Evolutionary conservation across 2,797 vertebrate genomes (phyloP).

Genomic region (Macrochelys suwanniensis): DNA sequence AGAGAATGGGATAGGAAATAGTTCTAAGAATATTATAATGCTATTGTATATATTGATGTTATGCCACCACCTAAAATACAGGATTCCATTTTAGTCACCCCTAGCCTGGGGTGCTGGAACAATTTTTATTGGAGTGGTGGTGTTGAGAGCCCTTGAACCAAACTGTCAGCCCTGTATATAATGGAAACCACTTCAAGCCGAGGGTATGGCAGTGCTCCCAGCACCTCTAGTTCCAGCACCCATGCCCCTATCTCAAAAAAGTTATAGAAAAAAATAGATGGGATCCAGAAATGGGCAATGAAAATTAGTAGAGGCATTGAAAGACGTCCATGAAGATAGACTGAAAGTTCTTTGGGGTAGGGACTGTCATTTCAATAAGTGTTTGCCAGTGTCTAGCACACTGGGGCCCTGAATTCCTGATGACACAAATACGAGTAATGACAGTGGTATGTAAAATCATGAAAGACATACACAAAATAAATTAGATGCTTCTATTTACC

Average conservation of each 20-base stretch:
- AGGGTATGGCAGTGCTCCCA: too few relatives aligned
- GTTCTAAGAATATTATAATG: neutral
- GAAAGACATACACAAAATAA: neutral
- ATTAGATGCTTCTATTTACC: neutral
- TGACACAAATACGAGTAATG: neutral
- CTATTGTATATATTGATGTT: neutral
- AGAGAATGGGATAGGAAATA: slow-evolving; percentile 12
- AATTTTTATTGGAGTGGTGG: too few relatives aligned
- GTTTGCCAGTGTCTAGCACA: neutral
- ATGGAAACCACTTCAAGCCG: too few relatives aligned
- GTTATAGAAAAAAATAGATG: neutral
- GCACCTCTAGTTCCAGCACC: too few relatives aligned
- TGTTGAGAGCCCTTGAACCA: too few relatives aligned
- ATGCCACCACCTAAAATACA: neutral
- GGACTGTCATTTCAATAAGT: neutral
- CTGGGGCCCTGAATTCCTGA: neutral
- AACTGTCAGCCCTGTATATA: too few relatives aligned
- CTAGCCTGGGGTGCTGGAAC: neutral
- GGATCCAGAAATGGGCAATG: neutral
- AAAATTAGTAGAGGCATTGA: neutral
- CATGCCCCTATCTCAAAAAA: neutral
- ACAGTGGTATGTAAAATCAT: neutral
- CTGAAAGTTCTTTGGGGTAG: neutral
- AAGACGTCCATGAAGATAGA: neutral
- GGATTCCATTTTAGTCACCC: slow-evolving; percentile 38